These are phyloP conservation scores for Syngnathus floridae DNA, from an alignment of 2,113 vertebrate genomes.

Conservation along the genomic window DNA sequence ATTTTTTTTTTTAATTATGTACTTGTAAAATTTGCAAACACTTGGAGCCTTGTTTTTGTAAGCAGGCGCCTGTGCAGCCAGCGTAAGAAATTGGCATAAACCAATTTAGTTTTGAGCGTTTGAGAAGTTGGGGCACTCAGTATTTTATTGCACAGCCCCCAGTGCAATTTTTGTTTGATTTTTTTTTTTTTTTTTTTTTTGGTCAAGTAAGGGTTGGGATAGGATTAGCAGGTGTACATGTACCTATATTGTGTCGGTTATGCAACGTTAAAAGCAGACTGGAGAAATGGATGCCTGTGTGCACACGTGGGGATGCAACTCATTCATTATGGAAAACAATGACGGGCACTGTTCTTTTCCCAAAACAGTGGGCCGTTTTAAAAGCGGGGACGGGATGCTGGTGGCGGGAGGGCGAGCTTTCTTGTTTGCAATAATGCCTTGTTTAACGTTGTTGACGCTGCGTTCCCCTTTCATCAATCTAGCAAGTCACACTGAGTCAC, in stretches of 20 bases:
- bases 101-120: too few species aligned
- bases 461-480: conserved; percentile 46
- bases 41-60: too few species aligned
- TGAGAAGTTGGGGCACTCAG: too few species aligned
- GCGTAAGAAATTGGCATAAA: too few species aligned
- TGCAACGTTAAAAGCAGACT: conserved; percentile 17
- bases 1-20: too few species aligned
- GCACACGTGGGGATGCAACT: conserved; percentile 44
- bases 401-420: conserved; percentile 23
- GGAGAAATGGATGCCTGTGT: conserved; percentile 41
- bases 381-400: conserved; percentile 26
- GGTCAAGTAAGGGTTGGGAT: background rate
- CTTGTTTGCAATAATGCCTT: conserved; percentile 53
- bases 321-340: conserved; percentile 65
- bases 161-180: too few species aligned
- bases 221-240: background rate
- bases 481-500: conserved; percentile 66
- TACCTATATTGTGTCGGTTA: background rate
- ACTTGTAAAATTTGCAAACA: too few species aligned
- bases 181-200: background rate
- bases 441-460: conserved; percentile 50
- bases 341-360: conserved; percentile 31
- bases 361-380: conserved; percentile 54
- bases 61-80: too few species aligned
- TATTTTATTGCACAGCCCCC: too few species aligned